Evolutionary conservation across 1,140 invertebrate genomes (phyloP), one percentile per base, ranked within the genome.

Genomic region (Magallana gigas): DNA sequence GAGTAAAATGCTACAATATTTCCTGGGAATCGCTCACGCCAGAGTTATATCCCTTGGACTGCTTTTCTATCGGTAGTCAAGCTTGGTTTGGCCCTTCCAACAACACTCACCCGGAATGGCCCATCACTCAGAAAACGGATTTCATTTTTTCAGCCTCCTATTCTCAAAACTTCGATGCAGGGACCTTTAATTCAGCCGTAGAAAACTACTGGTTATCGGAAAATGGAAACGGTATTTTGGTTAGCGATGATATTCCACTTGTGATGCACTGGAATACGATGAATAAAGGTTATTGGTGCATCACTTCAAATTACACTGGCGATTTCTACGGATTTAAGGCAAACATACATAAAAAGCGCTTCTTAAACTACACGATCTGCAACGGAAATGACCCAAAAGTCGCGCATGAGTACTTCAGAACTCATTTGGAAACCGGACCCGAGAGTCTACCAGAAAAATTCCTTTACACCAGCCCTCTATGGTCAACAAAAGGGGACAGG

Each of bases 201-300:
- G 92, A 94, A 84, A 92, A 91, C 56, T 94, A 94, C 84, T 95
- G 94, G 94, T 76, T 95, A 48, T 93, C 94, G 4, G 93, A 94
- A 9, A 85, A 82, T 11, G 93, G 93, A 23, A 89, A 92, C 8
- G 93, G 92, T 2, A 91, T 95, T 14, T 84, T 92, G 80, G 92
- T 95, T 9, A 87, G 91, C 83, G 87, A 90, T 8, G 86, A 92
- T 83, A 90, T 91, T 57, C 94, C 94, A 0, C 64, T 95, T 7
- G 90, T 92, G 23, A 80, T 94, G 5, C 87, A 87, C 14, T 93
- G 92, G 92, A 94, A 94, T 84, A 86, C 57, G 2, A 88, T 87
- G 18, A 59, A 64, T 9, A 48, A 71, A 18, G 86, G 87, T 5
- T 36, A 88, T 11, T 81, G 93, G 14, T 94, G 93, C 83, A 62